Evolutionary conservation across 2,888 invertebrate genomes (phyloP).

Genomic region (Lepeophtheirus nordmannii): DNA sequence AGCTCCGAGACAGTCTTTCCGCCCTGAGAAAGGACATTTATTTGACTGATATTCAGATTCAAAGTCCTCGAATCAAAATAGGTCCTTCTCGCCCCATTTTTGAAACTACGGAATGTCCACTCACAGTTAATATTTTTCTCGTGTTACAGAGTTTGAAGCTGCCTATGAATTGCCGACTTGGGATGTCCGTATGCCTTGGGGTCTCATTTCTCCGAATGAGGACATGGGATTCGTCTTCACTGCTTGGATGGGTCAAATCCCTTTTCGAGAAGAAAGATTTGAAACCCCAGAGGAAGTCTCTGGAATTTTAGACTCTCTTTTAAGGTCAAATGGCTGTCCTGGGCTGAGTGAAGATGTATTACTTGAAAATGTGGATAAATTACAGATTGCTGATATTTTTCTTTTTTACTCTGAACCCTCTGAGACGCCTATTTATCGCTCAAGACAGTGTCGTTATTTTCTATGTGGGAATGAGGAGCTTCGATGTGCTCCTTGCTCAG

Average conservation of each 20-base stretch:
- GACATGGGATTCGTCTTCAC: too few relatives aligned
- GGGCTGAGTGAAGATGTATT: not conserved
- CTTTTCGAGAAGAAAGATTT: not conserved
- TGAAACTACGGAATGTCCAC: too few relatives aligned
- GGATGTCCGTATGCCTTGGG: not conserved
- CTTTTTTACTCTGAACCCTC: not conserved
- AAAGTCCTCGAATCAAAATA: too few relatives aligned
- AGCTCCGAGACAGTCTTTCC: too few relatives aligned
- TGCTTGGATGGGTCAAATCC: not conserved
- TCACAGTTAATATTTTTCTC: too few relatives aligned
- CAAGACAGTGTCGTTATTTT: not conserved
- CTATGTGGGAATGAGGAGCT: not conserved
- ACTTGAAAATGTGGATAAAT: not conserved
- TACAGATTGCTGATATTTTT: not conserved
- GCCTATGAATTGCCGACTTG: not conserved
- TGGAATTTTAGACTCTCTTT: not conserved
- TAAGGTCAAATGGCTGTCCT: not conserved
- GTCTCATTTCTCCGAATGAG: not conserved
- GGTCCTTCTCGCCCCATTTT: too few relatives aligned
- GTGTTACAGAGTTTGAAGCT: not conserved
- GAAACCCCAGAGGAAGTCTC: slow-evolving; percentile 1
- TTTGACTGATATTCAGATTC: too few relatives aligned
- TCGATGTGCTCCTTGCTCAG: not conserved
- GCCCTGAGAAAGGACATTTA: too few relatives aligned
- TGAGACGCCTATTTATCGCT: not conserved